Evolutionary conservation across 1,140 invertebrate species (phyloP).

Genomic region (Octopus bimaculoides): DNA sequence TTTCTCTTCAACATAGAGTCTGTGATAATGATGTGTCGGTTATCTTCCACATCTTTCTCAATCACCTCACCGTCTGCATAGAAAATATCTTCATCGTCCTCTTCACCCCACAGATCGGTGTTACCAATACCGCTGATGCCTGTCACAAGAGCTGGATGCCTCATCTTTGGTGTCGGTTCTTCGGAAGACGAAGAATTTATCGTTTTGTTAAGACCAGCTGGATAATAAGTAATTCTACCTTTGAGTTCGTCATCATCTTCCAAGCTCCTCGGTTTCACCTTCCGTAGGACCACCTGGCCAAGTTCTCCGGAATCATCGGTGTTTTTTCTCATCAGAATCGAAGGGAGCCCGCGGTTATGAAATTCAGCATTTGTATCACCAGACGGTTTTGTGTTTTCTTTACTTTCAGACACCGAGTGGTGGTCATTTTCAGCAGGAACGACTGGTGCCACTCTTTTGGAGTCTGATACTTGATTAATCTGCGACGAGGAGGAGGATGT

Average conservation of each 20-base stretch:
- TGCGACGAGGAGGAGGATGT: not conserved
- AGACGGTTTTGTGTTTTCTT: not conserved
- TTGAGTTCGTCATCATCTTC: slow-evolving; percentile 1
- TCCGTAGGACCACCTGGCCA: not conserved
- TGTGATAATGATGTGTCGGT: slow-evolving; percentile 16
- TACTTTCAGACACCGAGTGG: not conserved
- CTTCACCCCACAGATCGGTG: slow-evolving; percentile 18
- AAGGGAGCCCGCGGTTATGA: not conserved
- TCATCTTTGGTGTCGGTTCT: slow-evolving; percentile 30
- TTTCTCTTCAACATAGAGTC: not conserved
- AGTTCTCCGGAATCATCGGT: slow-evolving; percentile 1
- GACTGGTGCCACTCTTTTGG: not conserved
- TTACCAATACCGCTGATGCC: slow-evolving; percentile 31
- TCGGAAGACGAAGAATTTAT: slow-evolving; percentile 14
- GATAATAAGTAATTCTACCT: slow-evolving; percentile 2
- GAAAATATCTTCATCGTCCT: slow-evolving; percentile 22
- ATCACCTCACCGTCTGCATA: slow-evolving; percentile 21
- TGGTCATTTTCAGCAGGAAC: not conserved
- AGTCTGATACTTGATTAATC: not conserved
- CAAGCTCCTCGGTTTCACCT: not conserved
- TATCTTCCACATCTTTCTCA: slow-evolving; percentile 26
- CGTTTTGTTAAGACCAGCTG: not conserved
- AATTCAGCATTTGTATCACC: not conserved
- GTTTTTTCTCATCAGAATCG: not conserved
- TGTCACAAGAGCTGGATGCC: slow-evolving; percentile 25